A percentile compares a stretch with the other conserved stretches of the same genome.
These are phyloP conservation scores for Zosterops pallidus DNA, from an alignment of 2,113 vertebrate genomes.

Conservation along the genomic window DNA sequence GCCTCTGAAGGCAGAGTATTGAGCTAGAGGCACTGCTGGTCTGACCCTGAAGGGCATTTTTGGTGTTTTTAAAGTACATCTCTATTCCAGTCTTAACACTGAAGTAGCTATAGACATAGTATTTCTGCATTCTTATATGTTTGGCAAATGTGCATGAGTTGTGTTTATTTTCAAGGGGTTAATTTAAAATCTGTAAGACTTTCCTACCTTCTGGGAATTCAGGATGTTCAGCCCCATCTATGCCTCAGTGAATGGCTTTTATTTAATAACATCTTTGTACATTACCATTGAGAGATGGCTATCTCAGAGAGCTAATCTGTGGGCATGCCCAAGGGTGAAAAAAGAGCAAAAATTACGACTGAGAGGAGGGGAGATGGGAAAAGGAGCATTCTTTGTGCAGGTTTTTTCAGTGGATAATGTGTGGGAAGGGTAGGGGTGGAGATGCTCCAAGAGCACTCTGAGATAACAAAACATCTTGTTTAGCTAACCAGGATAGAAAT, in stretches of 20 bases:
- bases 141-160: not conserved
- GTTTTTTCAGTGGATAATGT: not conserved
- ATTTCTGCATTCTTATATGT: not conserved
- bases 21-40: not conserved
- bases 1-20: not conserved
- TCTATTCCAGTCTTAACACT: not conserved
- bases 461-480: not conserved
- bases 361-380: not conserved
- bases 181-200: not conserved
- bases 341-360: not conserved
- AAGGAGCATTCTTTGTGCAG: not conserved
- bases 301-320: not conserved
- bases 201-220: not conserved
- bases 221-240: not conserved
- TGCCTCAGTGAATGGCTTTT: not conserved
- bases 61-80: not conserved
- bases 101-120: not conserved
- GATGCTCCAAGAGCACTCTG: not conserved
- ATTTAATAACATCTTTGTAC: not conserved
- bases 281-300: not conserved
- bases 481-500: not conserved
- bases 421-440: not conserved
- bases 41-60: not conserved
- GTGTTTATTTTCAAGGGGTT: slow-evolving; percentile 14
- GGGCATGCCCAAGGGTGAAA: not conserved